Percentiles rank a stretch among this genome's conserved stretches.
Evolutionary conservation across 2,113 vertebrate species (phyloP).

Genomic region (Sigmodon hispidus): DNA sequence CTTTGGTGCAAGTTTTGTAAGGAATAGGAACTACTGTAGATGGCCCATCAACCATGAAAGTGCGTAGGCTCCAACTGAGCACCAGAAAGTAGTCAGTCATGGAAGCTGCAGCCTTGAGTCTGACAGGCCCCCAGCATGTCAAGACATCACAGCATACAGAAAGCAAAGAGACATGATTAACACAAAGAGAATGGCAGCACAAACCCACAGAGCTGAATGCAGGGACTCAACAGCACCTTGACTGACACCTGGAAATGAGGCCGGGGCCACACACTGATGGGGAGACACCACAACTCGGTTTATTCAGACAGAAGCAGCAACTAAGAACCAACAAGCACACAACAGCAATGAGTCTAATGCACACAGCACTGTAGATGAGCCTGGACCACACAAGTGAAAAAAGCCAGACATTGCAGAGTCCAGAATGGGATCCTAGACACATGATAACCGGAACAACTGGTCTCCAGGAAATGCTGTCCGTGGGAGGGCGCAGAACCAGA

Average conservation of each 20-base stretch:
- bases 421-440: not conserved
- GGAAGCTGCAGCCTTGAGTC: not conserved
- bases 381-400: not conserved
- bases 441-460: not conserved
- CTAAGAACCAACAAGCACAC: not conserved
- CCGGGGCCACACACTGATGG: not conserved
- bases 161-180: not conserved
- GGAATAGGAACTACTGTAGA: rapidly evolving
- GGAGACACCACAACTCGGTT: not conserved
- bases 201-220: rapidly evolving
- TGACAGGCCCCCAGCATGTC: not conserved
- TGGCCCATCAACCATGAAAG: not conserved
- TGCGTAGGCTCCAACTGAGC: too few species aligned
- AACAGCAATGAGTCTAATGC: not conserved
- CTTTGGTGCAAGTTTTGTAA: not conserved
- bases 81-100: not conserved
- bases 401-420: not conserved
- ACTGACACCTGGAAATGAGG: not conserved
- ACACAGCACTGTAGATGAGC: not conserved
- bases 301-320: slow-evolving; percentile 14
- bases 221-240: not conserved
- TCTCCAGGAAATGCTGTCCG: not conserved
- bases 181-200: not conserved
- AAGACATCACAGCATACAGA: not conserved
- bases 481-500: too few species aligned